phyloP scores from a whole-genome alignment of 2,113 vertebrate species.

The Gnathonemus echidnorhynchus region DNA sequence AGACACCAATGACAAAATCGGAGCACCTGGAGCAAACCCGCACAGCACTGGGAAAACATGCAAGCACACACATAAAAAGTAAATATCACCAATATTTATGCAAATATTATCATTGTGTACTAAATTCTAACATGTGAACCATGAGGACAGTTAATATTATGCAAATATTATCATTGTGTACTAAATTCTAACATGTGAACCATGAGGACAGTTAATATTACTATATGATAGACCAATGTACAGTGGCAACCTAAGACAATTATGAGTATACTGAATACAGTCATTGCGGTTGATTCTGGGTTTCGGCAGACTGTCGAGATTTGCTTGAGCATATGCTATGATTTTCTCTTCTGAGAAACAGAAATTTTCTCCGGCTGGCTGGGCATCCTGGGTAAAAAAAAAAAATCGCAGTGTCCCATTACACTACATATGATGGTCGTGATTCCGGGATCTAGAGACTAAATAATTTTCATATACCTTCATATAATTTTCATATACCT shows the following conservation, averaged over 20 bases:
- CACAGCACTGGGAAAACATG: not conserved
- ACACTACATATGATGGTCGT: not conserved
- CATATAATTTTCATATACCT: not conserved
- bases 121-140: not conserved
- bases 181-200: not conserved
- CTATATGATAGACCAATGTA: not conserved
- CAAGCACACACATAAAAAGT: not conserved
- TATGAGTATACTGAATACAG: not conserved
- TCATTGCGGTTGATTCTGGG: not conserved
- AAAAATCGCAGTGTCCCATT: not conserved
- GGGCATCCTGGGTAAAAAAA: not conserved
- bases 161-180: not conserved
- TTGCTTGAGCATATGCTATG: not conserved
- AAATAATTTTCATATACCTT: not conserved
- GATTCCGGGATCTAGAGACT: not conserved
- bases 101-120: not conserved
- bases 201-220: not conserved
- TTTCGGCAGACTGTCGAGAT: not conserved
- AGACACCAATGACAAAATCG: not conserved
- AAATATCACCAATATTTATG: not conserved
- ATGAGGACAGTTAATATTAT: not conserved
- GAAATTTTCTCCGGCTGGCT: not conserved
- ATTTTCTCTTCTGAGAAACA: not conserved
- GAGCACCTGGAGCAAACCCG: not conserved
- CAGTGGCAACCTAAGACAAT: not conserved